Evolutionary conservation across 2,797 vertebrate species (phyloP), one percentile per base, ranked within the genome.

Genomic region (Botia kubotai): DNA sequence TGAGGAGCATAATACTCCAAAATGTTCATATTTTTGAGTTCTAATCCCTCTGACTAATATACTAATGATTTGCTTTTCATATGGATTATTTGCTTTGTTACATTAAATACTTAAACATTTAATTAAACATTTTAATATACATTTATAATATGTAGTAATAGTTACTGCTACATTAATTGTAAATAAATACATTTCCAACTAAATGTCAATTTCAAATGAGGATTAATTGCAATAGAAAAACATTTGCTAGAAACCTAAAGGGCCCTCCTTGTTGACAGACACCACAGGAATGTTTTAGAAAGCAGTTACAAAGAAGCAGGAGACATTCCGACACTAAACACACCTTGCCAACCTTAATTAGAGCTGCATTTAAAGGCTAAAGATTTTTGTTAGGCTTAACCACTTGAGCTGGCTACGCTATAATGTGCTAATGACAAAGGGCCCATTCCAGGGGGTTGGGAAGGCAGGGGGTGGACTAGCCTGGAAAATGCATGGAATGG

Each of bases 341-440:
- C 80, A 86, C 82, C 76, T 79, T 10, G 70, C 82, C 83, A 83
- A 84, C 77, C 84, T 81, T 80, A 74, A 82, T 89, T 85, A 83
- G 75, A 72, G 66, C 46, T 58, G 67, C 58, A 33, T 75, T 80
- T 76, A 75, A 66, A 79, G 69, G 77, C 69, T 75, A 68, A 81
- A 63, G 79, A 14, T 33, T 26, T 82, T 85, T 63, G 77, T 86
- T 79, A 39, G 3, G 52, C 65, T 62, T 80, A 71, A 84, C 72
- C 84, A 84, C 83, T 84, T 72, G 76, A 83, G 74, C 86, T 75
- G 66, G 12, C 75, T 77, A 77, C 76, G 83, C 55, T 84, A 83
- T 88, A 85, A 86, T 83, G 74, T 65, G 81, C 84, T 92, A 89
- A 91, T 87, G 89, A 88, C 88, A 83, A 81, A 79, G 66, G 58